phyloP scores from a whole-genome alignment of 64 coral and sea anemone genomes.

The Montipora cactus region DNA sequence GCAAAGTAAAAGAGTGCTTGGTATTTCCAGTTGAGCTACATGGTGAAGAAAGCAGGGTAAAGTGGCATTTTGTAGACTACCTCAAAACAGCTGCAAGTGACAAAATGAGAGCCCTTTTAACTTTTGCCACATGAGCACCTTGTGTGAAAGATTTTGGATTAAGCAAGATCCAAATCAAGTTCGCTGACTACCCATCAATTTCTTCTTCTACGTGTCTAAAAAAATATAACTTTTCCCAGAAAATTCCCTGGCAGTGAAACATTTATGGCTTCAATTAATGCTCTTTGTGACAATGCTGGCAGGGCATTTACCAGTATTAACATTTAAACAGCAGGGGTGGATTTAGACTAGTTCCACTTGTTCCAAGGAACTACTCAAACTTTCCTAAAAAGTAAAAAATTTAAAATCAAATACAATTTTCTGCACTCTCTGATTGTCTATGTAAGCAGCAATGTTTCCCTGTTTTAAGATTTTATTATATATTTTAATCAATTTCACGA shows the following conservation, averaged over 20 bases:
- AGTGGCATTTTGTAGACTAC: not conserved
- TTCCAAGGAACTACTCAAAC: conserved; percentile 52
- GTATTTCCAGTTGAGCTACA: conserved; percentile 8
- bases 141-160: conserved; percentile 64
- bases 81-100: not conserved
- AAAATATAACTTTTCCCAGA: conserved; percentile 52
- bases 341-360: conserved; percentile 55
- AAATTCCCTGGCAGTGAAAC: conserved; percentile 52
- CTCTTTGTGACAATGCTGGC: conserved; percentile 43
- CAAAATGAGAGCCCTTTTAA: conserved; percentile 15
- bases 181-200: conserved; percentile 45
- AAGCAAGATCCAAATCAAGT: conserved; percentile 42
- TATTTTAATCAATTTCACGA: conserved; percentile 60
- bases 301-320: conserved; percentile 63
- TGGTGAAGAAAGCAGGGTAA: not conserved
- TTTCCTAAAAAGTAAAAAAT: conserved; percentile 32
- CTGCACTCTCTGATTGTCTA: conserved; percentile 45
- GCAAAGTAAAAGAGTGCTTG: conserved; percentile 5
- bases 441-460: conserved; percentile 63
- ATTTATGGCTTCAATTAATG: conserved; percentile 51
- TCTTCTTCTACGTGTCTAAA: conserved; percentile 68
- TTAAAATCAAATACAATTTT: conserved; percentile 64
- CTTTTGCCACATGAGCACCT: conserved; percentile 68
- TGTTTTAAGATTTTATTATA: conserved; percentile 68
- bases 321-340: conserved; percentile 40